A percentile compares a stretch with the other conserved stretches of the same genome.
phyloP scores from a whole-genome alignment of 2,113 vertebrate species.

The Pungitius pungitius region DNA sequence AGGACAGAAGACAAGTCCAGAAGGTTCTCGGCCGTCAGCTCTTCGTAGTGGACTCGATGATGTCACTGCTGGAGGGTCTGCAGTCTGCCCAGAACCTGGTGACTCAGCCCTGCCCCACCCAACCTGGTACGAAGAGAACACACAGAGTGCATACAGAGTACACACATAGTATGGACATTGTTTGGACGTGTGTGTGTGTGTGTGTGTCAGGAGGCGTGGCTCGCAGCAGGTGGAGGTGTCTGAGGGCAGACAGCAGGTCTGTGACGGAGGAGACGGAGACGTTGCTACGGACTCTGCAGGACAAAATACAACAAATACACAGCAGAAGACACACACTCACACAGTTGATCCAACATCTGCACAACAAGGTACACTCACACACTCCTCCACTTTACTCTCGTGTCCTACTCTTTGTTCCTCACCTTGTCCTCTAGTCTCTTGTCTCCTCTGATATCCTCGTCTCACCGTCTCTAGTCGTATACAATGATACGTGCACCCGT shows the following conservation, averaged over 20 bases:
- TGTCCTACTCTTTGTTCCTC: too few species aligned
- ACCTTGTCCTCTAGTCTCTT: not conserved
- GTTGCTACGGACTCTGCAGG: not conserved
- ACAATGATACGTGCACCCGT: too few species aligned
- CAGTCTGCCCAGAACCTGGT: constrained; percentile 70
- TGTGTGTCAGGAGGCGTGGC: not conserved
- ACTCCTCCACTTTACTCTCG: not conserved
- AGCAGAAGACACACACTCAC: not conserved
- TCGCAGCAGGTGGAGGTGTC: not conserved
- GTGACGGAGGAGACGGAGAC: not conserved
- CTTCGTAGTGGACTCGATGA: constrained; percentile 74
- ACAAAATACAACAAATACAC: not conserved
- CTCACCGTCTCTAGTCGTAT: not conserved
- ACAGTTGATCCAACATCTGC: not conserved
- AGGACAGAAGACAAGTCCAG: constrained; percentile 78
- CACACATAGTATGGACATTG: not conserved
- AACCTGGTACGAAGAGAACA: constrained; percentile 53
- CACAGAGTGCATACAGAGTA: not conserved
- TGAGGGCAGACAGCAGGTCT: not conserved
- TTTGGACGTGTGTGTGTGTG: not conserved
- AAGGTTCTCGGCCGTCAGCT: constrained; percentile 78
- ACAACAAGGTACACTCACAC: not conserved
- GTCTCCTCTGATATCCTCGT: too few species aligned
- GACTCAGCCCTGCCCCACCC: constrained; percentile 50
- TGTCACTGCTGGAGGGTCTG: constrained; percentile 69